phyloP scores from a whole-genome alignment of 2,113 vertebrate species.

The Eleginops maclovinus region DNA sequence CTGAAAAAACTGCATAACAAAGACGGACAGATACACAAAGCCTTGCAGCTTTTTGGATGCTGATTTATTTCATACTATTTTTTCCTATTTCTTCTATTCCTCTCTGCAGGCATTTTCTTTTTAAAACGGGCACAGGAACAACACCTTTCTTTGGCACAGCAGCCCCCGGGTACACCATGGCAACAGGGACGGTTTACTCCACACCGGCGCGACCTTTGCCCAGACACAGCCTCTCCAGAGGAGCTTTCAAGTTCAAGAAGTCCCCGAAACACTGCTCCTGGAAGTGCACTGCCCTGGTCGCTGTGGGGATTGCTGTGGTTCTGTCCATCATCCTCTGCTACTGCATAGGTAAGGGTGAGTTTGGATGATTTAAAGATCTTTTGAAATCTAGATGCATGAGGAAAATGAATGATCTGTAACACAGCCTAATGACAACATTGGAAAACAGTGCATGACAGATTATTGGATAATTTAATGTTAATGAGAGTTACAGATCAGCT shows the following conservation, averaged over 20 bases:
- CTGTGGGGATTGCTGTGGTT: slow-evolving; percentile 93
- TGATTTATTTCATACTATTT: too few relatives aligned
- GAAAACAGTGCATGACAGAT: not conserved
- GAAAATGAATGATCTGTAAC: not conserved
- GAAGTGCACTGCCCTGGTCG: slow-evolving; percentile 97
- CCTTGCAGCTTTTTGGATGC: too few relatives aligned
- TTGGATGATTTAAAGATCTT: not conserved
- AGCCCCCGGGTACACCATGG: slow-evolving; percentile 98
- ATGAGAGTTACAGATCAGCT: not conserved
- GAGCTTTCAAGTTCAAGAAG: slow-evolving; percentile 99
- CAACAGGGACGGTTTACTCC: slow-evolving; percentile 97
- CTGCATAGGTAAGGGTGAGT: slow-evolving; percentile 91
- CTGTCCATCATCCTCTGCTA: slow-evolving; percentile 95
- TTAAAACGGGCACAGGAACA: slow-evolving; percentile 98
- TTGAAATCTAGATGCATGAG: not conserved
- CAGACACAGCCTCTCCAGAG: slow-evolving; percentile 94
- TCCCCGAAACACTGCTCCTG: slow-evolving; percentile 97
- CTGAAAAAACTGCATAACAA: not conserved
- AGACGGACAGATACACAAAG: not conserved
- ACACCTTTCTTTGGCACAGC: slow-evolving; percentile 97
- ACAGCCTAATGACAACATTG: slow-evolving; percentile 6
- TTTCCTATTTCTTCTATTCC: not conserved
- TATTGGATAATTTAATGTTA: slow-evolving; percentile 4
- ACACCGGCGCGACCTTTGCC: slow-evolving; percentile 95
- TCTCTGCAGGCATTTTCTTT: slow-evolving; percentile 94